Base-by-base conservation (phyloP, 1,140 invertebrate species). In the Nasonia longicornis region DNA sequence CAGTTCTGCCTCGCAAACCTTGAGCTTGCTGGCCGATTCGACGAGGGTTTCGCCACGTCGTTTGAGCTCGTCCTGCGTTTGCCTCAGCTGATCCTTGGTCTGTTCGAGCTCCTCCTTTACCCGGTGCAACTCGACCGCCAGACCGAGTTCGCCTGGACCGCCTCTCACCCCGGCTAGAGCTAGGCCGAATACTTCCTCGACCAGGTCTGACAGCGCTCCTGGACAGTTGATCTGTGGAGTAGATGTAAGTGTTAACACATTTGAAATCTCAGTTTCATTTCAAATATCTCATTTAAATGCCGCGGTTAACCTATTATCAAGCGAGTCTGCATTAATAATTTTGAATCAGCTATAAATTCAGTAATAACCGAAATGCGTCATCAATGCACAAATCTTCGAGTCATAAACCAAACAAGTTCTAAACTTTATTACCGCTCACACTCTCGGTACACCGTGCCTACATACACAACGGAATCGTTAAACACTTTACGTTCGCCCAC, bases 71-170 rank as follows among this genome's bases (percentile, higher is more conserved):
- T 95, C 93, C 84, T 95, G 95, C 79, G 95, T 92, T 83, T 96
- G 94, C 66, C 94, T 91, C 1, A 96, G 92, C 69, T 95, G 93
- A 1, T 95, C 92, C 64, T 95, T 93, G 14, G 94, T 93, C 77
- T 95, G 93, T 48, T 96, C 96, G 45, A 96, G 90, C 84, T 96
- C 94, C 81, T 97, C 95, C n/a, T 95, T 93, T 75, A 96, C 93
- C 67, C 95, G 92, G 38, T 96, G 96, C 0, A 96, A 92, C 86
- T 95, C 95, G 8, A 95, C 92, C 45, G 94, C 94, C 0, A 91
- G 73, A 82, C 90, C 89, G 87, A 93, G 81, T 89, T 92, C 84
- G 84, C 91, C 85, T 83, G 89, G 88, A 87, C 93, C 82, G 87
- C 90, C 85, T 90, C 91, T 86, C 86, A 92, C 85, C 86, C 89